Evolutionary conservation across 2,797 vertebrate species (phyloP), one percentile per base, ranked within the genome.

Genomic region (Sebastes vulpes): DNA sequence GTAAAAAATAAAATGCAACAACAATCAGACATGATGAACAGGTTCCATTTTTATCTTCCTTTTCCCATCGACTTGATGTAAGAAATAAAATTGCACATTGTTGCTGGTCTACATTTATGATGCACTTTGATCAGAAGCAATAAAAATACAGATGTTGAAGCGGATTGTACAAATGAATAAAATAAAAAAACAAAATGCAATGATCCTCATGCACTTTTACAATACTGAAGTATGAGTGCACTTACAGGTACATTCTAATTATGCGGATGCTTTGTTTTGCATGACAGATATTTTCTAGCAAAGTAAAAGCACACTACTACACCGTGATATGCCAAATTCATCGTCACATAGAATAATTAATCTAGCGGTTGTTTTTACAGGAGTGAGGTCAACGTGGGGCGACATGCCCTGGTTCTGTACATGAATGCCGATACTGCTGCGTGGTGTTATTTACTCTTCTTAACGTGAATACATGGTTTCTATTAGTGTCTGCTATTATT

Each of bases 181-280:
- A 71, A 85, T 75, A 71, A 32, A 46, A 65, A 80, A 83, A 38
- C 4, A 38, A 26, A 46, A 78, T 83, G 84, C 75, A 74, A 86
- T 89, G 88, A 93, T 50, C 77, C 72, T 89, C 93, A 93, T 95
- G 95, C 94, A 91, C 72, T 79, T 90, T 81, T 92, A 94, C 92
- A 94, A 93, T 92, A 92, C 85, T 84, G 58, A 87, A 80, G 67
- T 79, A 84, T 87, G 92, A 94, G 89, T 90, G 92, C 90, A 89
- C 91, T 84, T 83, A 90, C 73, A 90, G 57, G 72, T 94, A 94
- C 94, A 95, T 95, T 96, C 93, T 92, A 92, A 92, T 86, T 42
- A 92, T 82, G 75, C 85, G 65, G 79, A 86, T 78, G 75, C 78
- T 46, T 86, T 46, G 11, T 38, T 90, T 70, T 90, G 79, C 59